A percentile compares a stretch with the other conserved stretches of the same genome.
Conservation (phyloP, 2,797 vertebrate species). For the Melanotaenia maccullochi region DNA sequence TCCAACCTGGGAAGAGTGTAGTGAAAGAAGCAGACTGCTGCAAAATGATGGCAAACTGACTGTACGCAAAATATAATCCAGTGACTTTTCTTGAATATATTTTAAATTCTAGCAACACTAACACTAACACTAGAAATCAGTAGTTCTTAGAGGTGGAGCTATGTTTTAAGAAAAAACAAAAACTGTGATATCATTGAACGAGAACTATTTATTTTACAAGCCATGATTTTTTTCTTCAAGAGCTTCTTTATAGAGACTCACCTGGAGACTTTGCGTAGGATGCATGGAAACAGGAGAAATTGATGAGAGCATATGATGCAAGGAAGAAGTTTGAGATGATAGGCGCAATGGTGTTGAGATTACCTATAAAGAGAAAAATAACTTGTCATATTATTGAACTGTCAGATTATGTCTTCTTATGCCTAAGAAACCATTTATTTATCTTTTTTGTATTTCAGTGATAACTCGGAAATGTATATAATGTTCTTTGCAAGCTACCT, state of each 20-base stretch:
- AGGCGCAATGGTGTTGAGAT: slow-evolving; percentile 94
- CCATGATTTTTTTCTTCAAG: not conserved
- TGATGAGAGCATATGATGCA: slow-evolving; percentile 98
- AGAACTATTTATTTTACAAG: not conserved
- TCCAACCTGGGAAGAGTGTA: slow-evolving; percentile 87
- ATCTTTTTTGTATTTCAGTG: not conserved
- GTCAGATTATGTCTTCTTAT: not conserved
- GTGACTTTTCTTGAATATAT: not conserved
- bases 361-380: slow-evolving; percentile 77
- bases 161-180: not conserved
- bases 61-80: not conserved
- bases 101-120: not conserved
- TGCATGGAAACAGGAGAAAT: slow-evolving; percentile 98
- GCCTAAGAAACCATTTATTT: not conserved
- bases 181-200: not conserved
- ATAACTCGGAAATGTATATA: not conserved
- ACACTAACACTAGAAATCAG: not conserved
- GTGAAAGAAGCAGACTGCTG: not conserved
- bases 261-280: slow-evolving; percentile 98
- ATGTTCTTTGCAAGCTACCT: not conserved
- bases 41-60: slow-evolving; percentile 8
- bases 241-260: slow-evolving; percentile 59
- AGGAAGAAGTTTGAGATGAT: slow-evolving; percentile 99
- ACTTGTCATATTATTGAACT: not conserved
- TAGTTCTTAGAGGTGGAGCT: not conserved